Percentiles rank a stretch among this genome's conserved stretches.
phyloP scores from a whole-genome alignment of 2,113 vertebrate species.

The Lycocorax pyrrhopterus region DNA sequence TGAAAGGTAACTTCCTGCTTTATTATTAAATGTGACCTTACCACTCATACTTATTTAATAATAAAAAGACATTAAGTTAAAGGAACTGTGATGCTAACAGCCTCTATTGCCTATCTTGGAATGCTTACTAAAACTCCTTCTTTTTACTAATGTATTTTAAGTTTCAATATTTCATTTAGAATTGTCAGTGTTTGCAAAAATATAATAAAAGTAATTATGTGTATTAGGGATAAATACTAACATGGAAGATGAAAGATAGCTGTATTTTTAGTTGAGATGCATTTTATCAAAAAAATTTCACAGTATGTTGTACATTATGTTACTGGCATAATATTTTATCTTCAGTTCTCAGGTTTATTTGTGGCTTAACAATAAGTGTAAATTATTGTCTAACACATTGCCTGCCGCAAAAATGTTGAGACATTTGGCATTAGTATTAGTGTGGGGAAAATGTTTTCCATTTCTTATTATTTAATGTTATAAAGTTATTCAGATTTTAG shows the following conservation, averaged over 20 bases:
- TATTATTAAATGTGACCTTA: background rate
- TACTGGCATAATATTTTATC: background rate
- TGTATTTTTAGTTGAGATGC: background rate
- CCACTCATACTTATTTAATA: background rate
- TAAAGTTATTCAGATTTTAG: background rate
- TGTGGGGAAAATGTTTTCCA: background rate
- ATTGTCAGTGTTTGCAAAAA: background rate
- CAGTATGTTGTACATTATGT: rapidly evolving
- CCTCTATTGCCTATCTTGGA: background rate
- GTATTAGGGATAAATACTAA: background rate
- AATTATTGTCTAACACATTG: background rate
- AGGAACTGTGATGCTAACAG: background rate
- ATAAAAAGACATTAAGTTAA: background rate
- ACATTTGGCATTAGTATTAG: background rate
- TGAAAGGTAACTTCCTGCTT: background rate
- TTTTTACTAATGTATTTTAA: background rate
- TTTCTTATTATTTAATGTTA: background rate
- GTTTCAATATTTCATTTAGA: background rate
- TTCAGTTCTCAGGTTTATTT: background rate
- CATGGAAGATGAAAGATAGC: background rate
- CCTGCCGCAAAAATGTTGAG: background rate
- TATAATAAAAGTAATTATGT: background rate
- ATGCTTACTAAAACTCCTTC: background rate
- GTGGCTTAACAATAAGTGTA: background rate
- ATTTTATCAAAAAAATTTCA: background rate